Base-by-base conservation (phyloP, 2,113 vertebrate genomes). In the Ophiodon elongatus region DNA sequence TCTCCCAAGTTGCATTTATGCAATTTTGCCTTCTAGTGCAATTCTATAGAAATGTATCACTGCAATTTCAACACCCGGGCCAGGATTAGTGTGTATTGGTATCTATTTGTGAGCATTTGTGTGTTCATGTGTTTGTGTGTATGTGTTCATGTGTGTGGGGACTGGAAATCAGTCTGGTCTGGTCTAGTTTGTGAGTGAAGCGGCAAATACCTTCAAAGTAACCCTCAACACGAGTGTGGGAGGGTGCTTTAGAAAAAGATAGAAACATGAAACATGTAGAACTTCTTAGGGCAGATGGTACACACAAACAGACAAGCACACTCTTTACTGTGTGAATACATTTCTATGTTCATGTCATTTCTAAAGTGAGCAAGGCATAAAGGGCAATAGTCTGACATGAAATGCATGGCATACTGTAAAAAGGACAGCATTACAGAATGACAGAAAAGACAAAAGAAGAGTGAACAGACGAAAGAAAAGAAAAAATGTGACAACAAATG, bases 1-100 rank as follows among this genome's bases (percentile, higher is more conserved):
- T 89, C 87, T 89, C 88, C 84, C 89, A 93, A 94, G 90, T 94
- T 94, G 91, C 84, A 88, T 95, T 94, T 89, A 92, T 93, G 91
- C 92, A 94, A 93, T 95, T 94, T 93, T 92, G 90, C 89, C 88
- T 93, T 91, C 91, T 90, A 85, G 85, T 91, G 91, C 94, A 93
- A 83, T 93, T 94, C 91, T 93, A 94, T 90, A 92, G 93, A 94
- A 95, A 94, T 92, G 85, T 79, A 87, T 95, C 81, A 89, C 79
- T 77, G 85, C 90, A 88, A 90, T 94, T 92, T 83, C 90, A 80
- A 88, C 92, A 85, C 63, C 87, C 35, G 1, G 85, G 89, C 86
- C 54, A 27, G 90, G 93, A 95, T 95, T 94, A 94, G 77, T 76
- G 83, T 88, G 86, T 91, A 84, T 78, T 79, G 64, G 79, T 73